Conservation (phyloP, 2,113 vertebrate genomes). For the Naja naja region DNA sequence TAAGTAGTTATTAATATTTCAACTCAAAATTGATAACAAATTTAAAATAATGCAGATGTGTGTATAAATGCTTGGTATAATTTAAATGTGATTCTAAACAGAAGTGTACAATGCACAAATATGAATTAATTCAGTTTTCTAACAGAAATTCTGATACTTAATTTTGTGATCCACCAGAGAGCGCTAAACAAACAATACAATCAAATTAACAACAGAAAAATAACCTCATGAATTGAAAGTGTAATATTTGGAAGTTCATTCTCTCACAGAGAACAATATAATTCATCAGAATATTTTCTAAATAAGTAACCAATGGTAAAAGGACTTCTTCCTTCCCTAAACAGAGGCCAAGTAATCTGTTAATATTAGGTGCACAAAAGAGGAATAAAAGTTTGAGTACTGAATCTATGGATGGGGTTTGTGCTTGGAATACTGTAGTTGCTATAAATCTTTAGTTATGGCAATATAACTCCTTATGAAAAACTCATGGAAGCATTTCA, state of each 20-base stretch:
- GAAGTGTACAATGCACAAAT: neutral
- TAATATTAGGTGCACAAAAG: neutral
- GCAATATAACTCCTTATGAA: neutral
- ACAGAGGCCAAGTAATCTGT: neutral
- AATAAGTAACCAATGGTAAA: neutral
- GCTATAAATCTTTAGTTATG: neutral
- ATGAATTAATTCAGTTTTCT: neutral
- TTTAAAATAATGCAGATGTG: neutral
- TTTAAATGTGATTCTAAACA: neutral
- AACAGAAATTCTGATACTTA: fast-evolving
- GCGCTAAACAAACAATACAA: fast-evolving
- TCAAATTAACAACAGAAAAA: fast-evolving
- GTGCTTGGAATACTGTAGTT: neutral
- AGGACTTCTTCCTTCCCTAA: neutral
- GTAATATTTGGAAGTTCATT: neutral
- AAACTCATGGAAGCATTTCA: neutral
- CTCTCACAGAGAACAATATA: neutral
- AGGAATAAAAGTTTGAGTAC: neutral
- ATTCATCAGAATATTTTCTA: neutral
- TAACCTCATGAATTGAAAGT: fast-evolving
- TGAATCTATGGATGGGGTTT: neutral
- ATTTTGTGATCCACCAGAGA: conserved; percentile 7
- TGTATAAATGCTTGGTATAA: neutral
- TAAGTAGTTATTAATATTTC: neutral
- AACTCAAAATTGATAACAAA: neutral